Base-by-base conservation (phyloP, 2,797 vertebrate species). In the Siniperca obscura region DNA sequence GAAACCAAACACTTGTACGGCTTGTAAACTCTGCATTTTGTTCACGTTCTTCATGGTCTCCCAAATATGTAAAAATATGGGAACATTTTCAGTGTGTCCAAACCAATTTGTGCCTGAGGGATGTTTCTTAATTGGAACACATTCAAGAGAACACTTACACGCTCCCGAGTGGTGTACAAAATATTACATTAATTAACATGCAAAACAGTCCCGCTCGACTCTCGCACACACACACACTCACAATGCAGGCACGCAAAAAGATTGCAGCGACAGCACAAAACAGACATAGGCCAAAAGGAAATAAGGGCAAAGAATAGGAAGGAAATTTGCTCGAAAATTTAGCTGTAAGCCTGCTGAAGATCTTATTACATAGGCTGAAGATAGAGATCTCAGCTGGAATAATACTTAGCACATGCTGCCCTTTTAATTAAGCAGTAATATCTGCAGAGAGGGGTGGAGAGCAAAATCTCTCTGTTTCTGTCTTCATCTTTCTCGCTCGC, bases 361-460 rank as follows among this genome's bases (percentile, higher is more conserved):
- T 98, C 97, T 94, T 96, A 96, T 98, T 98, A 97, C 98, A 97
- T 94, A 96, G 96, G 93, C 94, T 93, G 94, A 92, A 93, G 97
- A 99, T 99, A 97, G 96, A 95, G 96, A 98, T 98, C 97, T 97
- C 95, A 95, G 96, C 96, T 97, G 96, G 97, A 98, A 98, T 98
- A 98, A 99, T 97, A 97, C 97, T 98, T 98, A 98, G 97, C 97
- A 97, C 97, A 98, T 98, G 97, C 97, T 96, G 96, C 96, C 97
- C 97, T 98, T 98, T 99, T 99, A 98, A 99, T 98, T 98, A 98
- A 96, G 95, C 94, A 95, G 92, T 95, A 95, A 94, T 95, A 95
- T 94, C 93, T 93, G 92, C 91, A 91, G 89, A 94, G 93, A 94
- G 93, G 92, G 90, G 91, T 91, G 89, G 92, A 92, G 92, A 94